phyloP scores from a whole-genome alignment of 2,797 vertebrate species.

The Lagorchestes hirsutus region DNA sequence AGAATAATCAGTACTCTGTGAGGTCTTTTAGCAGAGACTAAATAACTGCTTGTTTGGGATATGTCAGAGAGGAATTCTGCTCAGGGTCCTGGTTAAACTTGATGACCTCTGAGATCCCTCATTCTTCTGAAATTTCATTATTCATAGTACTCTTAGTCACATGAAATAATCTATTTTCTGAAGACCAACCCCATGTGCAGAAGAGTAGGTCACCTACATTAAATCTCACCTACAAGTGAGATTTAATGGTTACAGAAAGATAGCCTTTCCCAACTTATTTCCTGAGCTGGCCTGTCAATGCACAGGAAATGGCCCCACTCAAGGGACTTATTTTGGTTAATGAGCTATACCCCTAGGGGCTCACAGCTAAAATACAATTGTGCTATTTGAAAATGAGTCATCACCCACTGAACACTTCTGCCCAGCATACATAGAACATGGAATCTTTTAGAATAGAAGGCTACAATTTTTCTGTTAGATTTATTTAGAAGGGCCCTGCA shows the following conservation, averaged over 20 bases:
- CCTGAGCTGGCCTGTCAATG: neutral
- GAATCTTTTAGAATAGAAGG: neutral
- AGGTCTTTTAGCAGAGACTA: neutral
- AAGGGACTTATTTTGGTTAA: neutral
- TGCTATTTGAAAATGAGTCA: neutral
- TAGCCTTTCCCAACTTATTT: neutral
- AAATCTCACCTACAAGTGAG: neutral
- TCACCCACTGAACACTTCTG: neutral
- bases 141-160: neutral
- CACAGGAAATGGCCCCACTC: neutral
- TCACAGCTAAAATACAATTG: neutral
- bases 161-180: neutral
- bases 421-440: neutral
- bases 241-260: neutral
- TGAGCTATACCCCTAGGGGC: neutral
- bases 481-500: neutral
- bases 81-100: neutral
- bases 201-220: neutral
- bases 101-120: neutral
- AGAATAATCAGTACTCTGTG: neutral
- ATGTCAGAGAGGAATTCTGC: neutral
- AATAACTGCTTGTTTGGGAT: neutral
- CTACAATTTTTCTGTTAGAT: neutral
- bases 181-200: neutral
- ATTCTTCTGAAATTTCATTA: neutral